A percentile compares a stretch with the other conserved stretches of the same genome.
Conservation (phyloP, 1,140 invertebrate species). For the Ctenoplectra terminalis region DNA sequence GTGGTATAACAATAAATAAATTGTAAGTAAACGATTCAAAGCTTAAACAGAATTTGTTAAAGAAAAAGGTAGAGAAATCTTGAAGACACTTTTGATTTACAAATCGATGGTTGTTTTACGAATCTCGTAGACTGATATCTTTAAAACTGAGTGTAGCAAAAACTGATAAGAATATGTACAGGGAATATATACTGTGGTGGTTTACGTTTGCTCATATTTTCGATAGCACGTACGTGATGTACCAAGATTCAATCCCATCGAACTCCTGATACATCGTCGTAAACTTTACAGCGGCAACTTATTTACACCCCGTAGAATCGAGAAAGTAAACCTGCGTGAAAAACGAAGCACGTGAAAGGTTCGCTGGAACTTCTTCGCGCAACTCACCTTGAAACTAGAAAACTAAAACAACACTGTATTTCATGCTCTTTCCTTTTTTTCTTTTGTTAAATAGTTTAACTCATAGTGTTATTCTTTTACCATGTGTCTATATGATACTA, state of each 20-base stretch:
- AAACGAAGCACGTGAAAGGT: neutral
- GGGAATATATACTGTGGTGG: neutral
- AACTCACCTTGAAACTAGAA: too few species aligned
- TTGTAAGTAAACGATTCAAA: too few species aligned
- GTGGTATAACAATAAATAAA: too few species aligned
- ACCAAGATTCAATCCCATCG: neutral
- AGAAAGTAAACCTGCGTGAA: neutral
- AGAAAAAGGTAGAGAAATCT: too few species aligned
- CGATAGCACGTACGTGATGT: neutral
- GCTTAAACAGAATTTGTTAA: too few species aligned
- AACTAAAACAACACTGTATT: too few species aligned
- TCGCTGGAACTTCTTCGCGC: neutral
- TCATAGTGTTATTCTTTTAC: too few species aligned
- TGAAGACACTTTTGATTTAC: too few species aligned
- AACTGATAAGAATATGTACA: neutral
- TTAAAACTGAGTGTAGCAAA: neutral
- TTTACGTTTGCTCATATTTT: neutral
- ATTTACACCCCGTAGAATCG: neutral
- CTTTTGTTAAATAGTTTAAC: too few species aligned
- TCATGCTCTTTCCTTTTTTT: too few species aligned
- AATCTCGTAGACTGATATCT: neutral
- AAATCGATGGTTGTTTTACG: neutral
- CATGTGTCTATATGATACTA: too few species aligned
- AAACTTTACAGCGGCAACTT: conserved; percentile 6
- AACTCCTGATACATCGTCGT: neutral